phyloP scores from a whole-genome alignment of 2,888 invertebrate species.

The Aphidoletes aphidimyza region DNA sequence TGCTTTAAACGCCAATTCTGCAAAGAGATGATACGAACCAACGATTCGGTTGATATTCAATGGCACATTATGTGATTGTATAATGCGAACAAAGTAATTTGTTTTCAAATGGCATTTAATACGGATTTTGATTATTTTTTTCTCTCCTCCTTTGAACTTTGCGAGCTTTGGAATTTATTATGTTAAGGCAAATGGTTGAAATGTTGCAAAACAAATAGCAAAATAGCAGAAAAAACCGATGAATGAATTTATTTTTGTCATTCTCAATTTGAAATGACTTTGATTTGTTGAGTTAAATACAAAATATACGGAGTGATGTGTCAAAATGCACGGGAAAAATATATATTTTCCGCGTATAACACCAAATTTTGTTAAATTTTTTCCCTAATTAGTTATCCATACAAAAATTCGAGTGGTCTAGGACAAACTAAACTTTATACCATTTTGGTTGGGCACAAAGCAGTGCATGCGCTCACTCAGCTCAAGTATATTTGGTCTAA shows the following conservation, averaged over 20 bases:
- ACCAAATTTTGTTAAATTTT: not conserved
- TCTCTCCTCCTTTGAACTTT: not conserved
- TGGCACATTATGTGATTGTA: not conserved
- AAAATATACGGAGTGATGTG: not conserved
- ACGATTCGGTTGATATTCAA: not conserved
- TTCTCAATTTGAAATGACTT: conserved; percentile 5
- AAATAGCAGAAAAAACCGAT: not conserved
- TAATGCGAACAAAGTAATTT: not conserved
- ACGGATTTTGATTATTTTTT: not conserved
- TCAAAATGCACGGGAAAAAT: not conserved
- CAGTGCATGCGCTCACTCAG: too few species aligned
- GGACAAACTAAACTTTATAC: too few species aligned
- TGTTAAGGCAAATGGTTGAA: not conserved
- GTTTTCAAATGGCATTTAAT: too few species aligned
- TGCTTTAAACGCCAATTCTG: not conserved
- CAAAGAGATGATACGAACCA: not conserved
- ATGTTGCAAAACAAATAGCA: not conserved
- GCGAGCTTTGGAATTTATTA: conserved; percentile 20
- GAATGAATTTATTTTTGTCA: not conserved
- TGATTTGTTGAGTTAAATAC: not conserved
- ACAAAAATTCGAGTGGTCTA: too few species aligned
- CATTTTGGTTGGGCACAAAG: too few species aligned
- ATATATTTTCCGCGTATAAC: too few species aligned
- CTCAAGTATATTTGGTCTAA: too few species aligned
- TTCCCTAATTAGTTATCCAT: too few species aligned